Evolutionary conservation across 2,888 invertebrate genomes (phyloP).

Genomic region (Macaria notata): DNA sequence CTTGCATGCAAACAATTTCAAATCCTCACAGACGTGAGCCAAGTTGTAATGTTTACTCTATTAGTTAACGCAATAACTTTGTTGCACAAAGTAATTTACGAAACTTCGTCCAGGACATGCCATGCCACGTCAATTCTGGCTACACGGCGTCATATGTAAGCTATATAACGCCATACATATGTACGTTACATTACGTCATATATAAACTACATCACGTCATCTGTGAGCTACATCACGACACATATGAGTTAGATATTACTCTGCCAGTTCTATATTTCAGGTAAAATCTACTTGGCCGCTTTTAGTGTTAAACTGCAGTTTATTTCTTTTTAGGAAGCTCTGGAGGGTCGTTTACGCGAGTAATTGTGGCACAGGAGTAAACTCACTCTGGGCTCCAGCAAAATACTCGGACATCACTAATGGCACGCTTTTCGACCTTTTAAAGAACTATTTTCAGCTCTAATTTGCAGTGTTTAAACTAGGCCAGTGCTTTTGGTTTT

Average conservation of each 20-base stretch:
- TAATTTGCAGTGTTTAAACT: conserved; percentile 24
- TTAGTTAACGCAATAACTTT: no score
- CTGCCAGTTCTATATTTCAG: background rate
- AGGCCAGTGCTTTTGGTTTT: background rate
- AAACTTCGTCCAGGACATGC: no score
- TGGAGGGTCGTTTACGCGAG: conserved; percentile 42
- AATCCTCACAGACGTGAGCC: no score
- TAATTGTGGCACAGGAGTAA: conserved; percentile 37
- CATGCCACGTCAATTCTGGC: no score
- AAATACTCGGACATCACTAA: conserved; percentile 40
- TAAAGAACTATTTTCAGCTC: conserved; percentile 32
- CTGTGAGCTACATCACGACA: no score
- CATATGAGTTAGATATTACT: background rate
- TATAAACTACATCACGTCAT: no score
- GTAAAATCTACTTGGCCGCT: conserved; percentile 12
- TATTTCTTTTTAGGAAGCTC: conserved; percentile 40
- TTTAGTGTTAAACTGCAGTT: conserved; percentile 25
- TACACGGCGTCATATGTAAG: no score
- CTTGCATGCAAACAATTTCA: no score
- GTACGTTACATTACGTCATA: no score
- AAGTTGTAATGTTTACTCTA: no score
- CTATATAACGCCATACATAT: no score
- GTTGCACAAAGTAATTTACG: no score
- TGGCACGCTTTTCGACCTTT: conserved; percentile 32
- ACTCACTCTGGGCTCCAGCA: conserved; percentile 22